Evolutionary conservation across 2,113 vertebrate genomes (phyloP), one percentile per base, ranked within the genome.

Genomic region (Takifugu flavidus): DNA sequence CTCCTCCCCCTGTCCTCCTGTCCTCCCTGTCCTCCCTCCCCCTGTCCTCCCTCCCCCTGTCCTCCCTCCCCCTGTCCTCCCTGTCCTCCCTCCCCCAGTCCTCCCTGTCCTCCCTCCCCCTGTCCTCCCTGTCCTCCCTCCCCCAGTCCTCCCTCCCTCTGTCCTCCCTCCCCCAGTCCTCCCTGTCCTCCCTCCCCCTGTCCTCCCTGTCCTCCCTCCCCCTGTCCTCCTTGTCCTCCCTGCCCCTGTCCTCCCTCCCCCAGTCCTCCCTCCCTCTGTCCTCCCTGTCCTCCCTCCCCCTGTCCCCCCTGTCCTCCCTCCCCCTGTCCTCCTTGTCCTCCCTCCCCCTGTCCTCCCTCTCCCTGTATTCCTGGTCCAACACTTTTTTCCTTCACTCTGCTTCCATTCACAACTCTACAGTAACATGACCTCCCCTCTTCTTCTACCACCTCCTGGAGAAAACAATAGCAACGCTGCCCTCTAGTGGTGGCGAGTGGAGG

Each of bases 21-120:
- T 31, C 8, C 13, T 45, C 44, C 44, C 14, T 15, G 7, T 45
- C 44, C 44, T 15, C 77, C 71, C 10, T 71, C 52, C 60, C 43
- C 70, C 78, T 77, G 52, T 75, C 54, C 78, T 76, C 68, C 56
- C 1, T 78, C 78, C 53, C 27, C 47, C 27, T 81, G 6, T 43
- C 12, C 42, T 12, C 12, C 42, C 42, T 43, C 42, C 12, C 12
- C 1, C 42, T 43, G 6, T 12, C 12, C 42, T 43, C 12, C 42
- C 42, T 43, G 42, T 62, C 34, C 26, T 6, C 29, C 59, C n/a
- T n/a, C 42, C 42, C 42, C 12, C 42, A 5, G 11, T 43, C 42
- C 42, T 43, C 11, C 42, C 51, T 53, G 6, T 12, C 12, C 42
- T 12, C 42, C 12, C 42, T 12, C 42, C 12, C 42, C 42, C 12